Conservation (phyloP, 2,888 invertebrate species). For the Diachrysia chrysitis region DNA sequence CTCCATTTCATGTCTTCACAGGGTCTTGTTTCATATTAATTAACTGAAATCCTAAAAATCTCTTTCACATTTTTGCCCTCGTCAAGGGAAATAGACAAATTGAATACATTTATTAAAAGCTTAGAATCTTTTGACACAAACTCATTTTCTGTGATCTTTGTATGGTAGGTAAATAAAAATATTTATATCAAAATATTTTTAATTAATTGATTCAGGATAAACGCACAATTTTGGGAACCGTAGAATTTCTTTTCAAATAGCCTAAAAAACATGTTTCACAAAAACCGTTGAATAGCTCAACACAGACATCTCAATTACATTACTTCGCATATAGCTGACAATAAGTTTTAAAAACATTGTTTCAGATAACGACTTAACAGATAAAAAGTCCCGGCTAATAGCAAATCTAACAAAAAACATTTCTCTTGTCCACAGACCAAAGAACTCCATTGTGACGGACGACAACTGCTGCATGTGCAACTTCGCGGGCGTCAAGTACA, state of each 20-base stretch:
- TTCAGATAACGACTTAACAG: too few species aligned
- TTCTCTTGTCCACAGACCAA: conserved; percentile 73
- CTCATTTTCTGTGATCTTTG: conserved; percentile 9
- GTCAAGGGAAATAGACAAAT: conserved; percentile 20
- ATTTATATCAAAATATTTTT: not conserved
- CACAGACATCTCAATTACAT: too few species aligned
- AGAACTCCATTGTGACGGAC: conserved; percentile 92
- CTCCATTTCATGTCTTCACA: conserved; percentile 30
- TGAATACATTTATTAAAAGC: conserved; percentile 26
- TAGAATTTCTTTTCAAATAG: too few species aligned
- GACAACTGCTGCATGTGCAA: conserved; percentile 97
- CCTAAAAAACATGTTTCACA: too few species aligned
- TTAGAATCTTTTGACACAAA: conserved; percentile 13
- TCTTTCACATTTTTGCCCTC: conserved; percentile 20
- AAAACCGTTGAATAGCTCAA: too few species aligned
- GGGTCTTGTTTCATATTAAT: conserved; percentile 25
- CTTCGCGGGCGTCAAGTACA: conserved; percentile 94
- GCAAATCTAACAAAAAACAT: too few species aligned
- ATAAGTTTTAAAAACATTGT: too few species aligned
- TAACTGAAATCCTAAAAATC: conserved; percentile 19
- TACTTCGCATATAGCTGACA: too few species aligned
- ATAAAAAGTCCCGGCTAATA: too few species aligned
- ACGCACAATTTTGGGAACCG: not conserved
- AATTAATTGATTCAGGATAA: not conserved
- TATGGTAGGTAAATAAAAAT: not conserved